Conservation (phyloP, 2,113 vertebrate genomes). For the Sylvilagus bachmani region DNA sequence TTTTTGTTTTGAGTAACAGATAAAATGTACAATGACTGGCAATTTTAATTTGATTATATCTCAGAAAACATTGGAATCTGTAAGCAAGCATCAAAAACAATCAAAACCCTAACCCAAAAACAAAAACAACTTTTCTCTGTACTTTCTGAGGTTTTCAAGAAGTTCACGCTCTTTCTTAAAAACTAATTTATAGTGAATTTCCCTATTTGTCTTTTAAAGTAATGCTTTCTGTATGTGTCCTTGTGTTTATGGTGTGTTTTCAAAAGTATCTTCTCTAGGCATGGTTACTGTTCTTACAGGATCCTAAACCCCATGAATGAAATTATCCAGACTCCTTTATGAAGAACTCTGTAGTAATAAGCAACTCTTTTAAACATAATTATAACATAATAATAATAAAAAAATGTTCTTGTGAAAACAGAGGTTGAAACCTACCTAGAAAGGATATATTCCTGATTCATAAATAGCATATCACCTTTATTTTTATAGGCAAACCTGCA, state of each 20-base stretch:
- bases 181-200: slow-evolving; percentile 57
- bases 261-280: not conserved
- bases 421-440: not conserved
- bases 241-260: slow-evolving; percentile 11
- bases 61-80: not conserved
- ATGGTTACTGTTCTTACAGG: not conserved
- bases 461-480: not conserved
- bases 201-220: slow-evolving; percentile 19
- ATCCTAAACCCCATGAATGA: not conserved
- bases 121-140: not conserved
- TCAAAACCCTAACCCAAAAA: not conserved
- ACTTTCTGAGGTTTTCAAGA: slow-evolving; percentile 50
- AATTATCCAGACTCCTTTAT: not conserved
- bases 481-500: not conserved
- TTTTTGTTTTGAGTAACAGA: not conserved
- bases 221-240: not conserved
- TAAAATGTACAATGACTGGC: slow-evolving; percentile 2
- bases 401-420: not conserved
- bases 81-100: not conserved
- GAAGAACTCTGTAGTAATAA: slow-evolving; percentile 1
- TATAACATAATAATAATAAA: too few relatives aligned
- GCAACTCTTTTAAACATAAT: not conserved
- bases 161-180: slow-evolving; percentile 18
- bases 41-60: not conserved
- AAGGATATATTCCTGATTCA: not conserved